These are phyloP conservation scores for Diaperis boleti DNA, from an alignment of 2,888 invertebrate species.

Conservation along the genomic window DNA sequence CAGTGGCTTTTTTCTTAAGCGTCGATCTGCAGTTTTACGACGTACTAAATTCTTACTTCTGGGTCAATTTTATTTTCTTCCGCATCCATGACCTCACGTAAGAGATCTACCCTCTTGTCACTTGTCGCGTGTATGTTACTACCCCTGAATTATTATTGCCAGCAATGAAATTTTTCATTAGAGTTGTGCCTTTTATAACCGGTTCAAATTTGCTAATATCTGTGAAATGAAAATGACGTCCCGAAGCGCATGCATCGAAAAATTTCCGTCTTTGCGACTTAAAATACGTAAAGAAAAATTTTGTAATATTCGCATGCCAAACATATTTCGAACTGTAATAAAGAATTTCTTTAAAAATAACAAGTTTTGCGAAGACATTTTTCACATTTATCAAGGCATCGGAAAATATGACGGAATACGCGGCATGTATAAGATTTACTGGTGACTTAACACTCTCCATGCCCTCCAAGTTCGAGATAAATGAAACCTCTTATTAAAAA, in stretches of 20 bases:
- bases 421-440: slow-evolving; percentile 1
- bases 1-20: slow-evolving; percentile 57
- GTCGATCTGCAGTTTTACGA: slow-evolving; percentile 59
- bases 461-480: background rate
- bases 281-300: slow-evolving; percentile 11
- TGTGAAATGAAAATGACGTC: slow-evolving; percentile 33
- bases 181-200: slow-evolving; percentile 27
- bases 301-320: slow-evolving; percentile 12
- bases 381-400: background rate
- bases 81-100: slow-evolving; percentile 59
- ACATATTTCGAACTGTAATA: slow-evolving; percentile 9
- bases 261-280: background rate
- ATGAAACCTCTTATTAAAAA: slow-evolving; percentile 1
- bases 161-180: slow-evolving; percentile 52
- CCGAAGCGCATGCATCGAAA: slow-evolving; percentile 4
- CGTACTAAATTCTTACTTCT: slow-evolving; percentile 56
- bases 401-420: background rate
- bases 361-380: slow-evolving; percentile 3
- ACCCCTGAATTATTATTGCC: slow-evolving; percentile 51
- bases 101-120: slow-evolving; percentile 46
- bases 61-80: slow-evolving; percentile 56
- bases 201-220: slow-evolving; percentile 32
- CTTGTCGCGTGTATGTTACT: slow-evolving; percentile 49
- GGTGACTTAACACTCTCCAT: background rate
- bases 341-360: slow-evolving; percentile 12